Evolutionary conservation across 2,113 vertebrate genomes (phyloP).

Genomic region (Pachyramphus minor): DNA sequence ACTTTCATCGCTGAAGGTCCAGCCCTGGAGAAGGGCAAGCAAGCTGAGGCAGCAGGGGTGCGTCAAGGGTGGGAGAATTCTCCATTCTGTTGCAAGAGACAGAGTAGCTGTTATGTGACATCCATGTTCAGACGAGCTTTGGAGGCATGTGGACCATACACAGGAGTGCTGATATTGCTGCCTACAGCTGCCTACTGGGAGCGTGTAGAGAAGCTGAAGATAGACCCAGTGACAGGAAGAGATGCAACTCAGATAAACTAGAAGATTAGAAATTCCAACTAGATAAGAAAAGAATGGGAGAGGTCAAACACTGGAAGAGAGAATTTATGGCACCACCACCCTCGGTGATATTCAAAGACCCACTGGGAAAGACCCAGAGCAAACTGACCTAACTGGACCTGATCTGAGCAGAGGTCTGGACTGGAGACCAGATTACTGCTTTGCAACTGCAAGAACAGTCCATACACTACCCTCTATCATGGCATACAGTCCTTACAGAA

Average conservation of each 20-base stretch:
- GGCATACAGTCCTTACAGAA: background rate
- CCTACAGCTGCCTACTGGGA: background rate
- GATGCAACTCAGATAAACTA: background rate
- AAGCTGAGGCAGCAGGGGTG: background rate
- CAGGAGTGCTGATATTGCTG: background rate
- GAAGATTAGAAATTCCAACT: background rate
- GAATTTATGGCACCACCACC: background rate
- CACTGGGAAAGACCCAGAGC: background rate
- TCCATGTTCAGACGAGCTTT: background rate
- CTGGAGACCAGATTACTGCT: background rate
- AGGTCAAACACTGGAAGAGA: background rate
- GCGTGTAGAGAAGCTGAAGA: background rate
- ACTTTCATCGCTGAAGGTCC: background rate
- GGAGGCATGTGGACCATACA: rapidly evolving
- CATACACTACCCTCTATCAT: rapidly evolving
- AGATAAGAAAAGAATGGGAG: background rate
- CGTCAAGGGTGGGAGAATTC: background rate
- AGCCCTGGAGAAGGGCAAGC: background rate
- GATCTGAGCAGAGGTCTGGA: background rate
- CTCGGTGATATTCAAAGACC: background rate
- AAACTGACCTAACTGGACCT: background rate
- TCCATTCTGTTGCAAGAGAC: background rate
- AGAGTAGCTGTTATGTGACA: background rate
- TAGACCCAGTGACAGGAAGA: background rate
- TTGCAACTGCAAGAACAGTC: background rate